A percentile compares a stretch with the other conserved stretches of the same genome.
These are phyloP conservation scores for Neoascia interrupta DNA, from an alignment of 2,888 invertebrate genomes.

Conservation along the genomic window DNA sequence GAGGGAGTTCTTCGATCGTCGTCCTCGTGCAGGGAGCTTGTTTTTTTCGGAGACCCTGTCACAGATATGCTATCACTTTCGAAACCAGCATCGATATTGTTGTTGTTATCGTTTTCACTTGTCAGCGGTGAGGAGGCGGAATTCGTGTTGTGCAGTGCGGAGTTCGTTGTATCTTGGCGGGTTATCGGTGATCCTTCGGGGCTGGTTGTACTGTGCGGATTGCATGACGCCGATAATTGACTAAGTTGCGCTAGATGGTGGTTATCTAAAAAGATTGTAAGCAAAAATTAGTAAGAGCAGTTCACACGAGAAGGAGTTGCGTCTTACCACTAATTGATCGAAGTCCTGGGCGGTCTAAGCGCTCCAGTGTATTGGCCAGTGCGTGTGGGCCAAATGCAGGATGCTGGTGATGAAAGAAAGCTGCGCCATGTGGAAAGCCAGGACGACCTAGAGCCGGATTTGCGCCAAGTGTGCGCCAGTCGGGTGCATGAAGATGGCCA, in stretches of 20 bases:
- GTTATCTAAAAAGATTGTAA: conserved; percentile 66
- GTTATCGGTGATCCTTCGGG: conserved; percentile 83
- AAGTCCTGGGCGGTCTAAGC: conserved; percentile 76
- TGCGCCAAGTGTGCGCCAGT: conserved; percentile 82
- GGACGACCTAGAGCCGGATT: conserved; percentile 77
- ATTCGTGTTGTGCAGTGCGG: conserved; percentile 60
- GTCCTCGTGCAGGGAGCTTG: conserved; percentile 80
- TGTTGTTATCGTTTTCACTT: conserved; percentile 78
- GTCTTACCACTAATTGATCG: conserved; percentile 76
- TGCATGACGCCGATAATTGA: conserved; percentile 79
- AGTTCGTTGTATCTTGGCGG: conserved; percentile 70
- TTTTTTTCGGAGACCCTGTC: conserved; percentile 80
- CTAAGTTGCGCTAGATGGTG: conserved; percentile 75
- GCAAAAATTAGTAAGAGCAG: neutral
- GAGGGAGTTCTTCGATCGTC: conserved; percentile 77
- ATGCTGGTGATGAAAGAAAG: conserved; percentile 81
- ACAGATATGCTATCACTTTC: conserved; percentile 80
- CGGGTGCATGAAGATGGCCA: conserved; percentile 83
- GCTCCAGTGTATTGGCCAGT: conserved; percentile 80
- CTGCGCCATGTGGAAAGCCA: conserved; percentile 77
- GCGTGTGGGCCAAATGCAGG: conserved; percentile 82
- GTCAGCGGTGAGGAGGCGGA: conserved; percentile 78
- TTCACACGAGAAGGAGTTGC: too few relatives aligned
- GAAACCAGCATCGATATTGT: conserved; percentile 79
- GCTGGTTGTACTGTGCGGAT: conserved; percentile 86